phyloP scores from a whole-genome alignment of 2,888 invertebrate species.

The Euzophera pinguis region DNA sequence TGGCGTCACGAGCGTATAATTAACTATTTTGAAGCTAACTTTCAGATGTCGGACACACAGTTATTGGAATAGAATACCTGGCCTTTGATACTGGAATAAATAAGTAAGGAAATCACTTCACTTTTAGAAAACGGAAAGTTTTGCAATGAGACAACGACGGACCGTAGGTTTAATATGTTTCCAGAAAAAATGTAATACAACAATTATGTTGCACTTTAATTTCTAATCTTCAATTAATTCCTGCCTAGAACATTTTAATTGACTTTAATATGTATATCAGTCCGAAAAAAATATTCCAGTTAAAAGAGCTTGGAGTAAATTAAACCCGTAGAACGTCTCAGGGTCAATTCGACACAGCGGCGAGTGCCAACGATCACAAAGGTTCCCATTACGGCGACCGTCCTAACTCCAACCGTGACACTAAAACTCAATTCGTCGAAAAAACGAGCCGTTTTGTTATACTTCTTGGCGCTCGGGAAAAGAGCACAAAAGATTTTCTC shows the following conservation, averaged over 20 bases:
- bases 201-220: too few species aligned
- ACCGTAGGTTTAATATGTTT: too few species aligned
- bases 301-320: slow-evolving; percentile 34
- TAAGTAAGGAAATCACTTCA: too few species aligned
- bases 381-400: slow-evolving; percentile 75
- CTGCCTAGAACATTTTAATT: too few species aligned
- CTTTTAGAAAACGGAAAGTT: too few species aligned
- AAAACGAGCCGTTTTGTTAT: slow-evolving; percentile 67
- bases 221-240: too few species aligned
- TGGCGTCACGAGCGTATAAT: slow-evolving; percentile 8
- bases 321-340: slow-evolving; percentile 52
- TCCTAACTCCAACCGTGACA: slow-evolving; percentile 66
- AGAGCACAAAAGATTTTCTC: slow-evolving; percentile 75
- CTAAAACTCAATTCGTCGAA: slow-evolving; percentile 71
- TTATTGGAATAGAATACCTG: too few species aligned
- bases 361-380: slow-evolving; percentile 69
- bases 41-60: neutral
- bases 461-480: slow-evolving; percentile 71
- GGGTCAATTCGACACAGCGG: slow-evolving; percentile 72
- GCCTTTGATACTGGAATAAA: too few species aligned
- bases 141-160: too few species aligned
- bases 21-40: neutral
- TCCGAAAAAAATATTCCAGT: neutral
- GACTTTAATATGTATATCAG: too few species aligned
- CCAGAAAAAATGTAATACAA: too few species aligned